Evolutionary conservation across 2,113 vertebrate genomes (phyloP), one percentile per base, ranked within the genome.

Genomic region (Elachura formosa): DNA sequence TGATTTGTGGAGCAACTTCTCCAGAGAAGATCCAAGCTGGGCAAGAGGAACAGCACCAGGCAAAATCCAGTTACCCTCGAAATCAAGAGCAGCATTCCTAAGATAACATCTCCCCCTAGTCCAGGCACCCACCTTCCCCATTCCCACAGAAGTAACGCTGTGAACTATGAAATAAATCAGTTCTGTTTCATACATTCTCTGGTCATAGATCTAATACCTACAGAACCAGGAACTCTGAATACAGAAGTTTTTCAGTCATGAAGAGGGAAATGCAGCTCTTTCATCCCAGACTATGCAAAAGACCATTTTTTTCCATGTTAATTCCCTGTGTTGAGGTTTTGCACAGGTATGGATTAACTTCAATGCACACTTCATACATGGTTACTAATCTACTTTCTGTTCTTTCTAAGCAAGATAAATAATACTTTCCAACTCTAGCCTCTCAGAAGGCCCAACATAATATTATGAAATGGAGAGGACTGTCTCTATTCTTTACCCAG

Each of bases 361-460:
- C 55, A 86, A 66, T 55, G 13, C 22, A 38, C 14, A 3, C 19
- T 64, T 74, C 36, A 20, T 61, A 36, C 61, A 14, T 28, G 25
- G 58, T n/a, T 87, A 66, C 43, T 82, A 71, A 86, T 84, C 79
- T 92, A 24, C 55, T 78, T 74, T 46, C 43, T 80, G 7, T n/a
- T 80, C 40, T 48, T 89, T 82, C 56, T 76, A 94, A 84, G 36
- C 61, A 89, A 94, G 54, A 68, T 49, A 91, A 79, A 52, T 16
- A 75, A 83, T 29, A 7, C 34, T 79, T 84, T 64, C 33, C 34
- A 59, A 8, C 34, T 82, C 54, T 6, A 71, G 54, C 62, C 49
- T 76, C 84, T 84, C 51, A 34, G 54, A 87, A 85, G 29, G 36
- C 63, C 84, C 59, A 89, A 38, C 59, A 49, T 62, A 54, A 45